Base-by-base conservation (phyloP, 2,797 vertebrate genomes). In the Coregonus suidteri region DNA sequence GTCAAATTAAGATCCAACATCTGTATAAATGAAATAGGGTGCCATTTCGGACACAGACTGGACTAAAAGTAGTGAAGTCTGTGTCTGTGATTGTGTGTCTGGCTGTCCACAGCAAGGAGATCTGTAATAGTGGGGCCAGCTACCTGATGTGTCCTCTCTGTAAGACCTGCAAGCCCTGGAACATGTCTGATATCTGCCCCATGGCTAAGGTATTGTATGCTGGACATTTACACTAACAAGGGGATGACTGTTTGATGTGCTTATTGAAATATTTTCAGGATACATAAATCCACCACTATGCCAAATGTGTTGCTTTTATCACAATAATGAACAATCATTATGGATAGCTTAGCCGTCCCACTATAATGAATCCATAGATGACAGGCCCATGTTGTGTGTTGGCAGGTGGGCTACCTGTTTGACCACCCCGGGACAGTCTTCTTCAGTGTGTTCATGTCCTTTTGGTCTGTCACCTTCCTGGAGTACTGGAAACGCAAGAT, bases 361-460 rank as follows among this genome's bases (percentile, higher is more conserved):
- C 41, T 47, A 47, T 47, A 11, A 47, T 13, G 41, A 47, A 47
- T 47, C 41, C 41, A 47, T 13, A 47, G 9, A 47, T 47, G 41
- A 47, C 41, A 47, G 41, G 41, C 41, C 9, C 41, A 47, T 47
- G 41, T 47, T 47, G 41, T 47, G 41, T 47, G 41, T 13, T 47
- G 41, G 41, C 86, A 95, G 94, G n/a, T 94, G 82, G 95, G 95
- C 6, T 95, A 94, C 84, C 88, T 96, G 54, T 96, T 95, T 76
- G 95, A 96, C 82, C 94, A 95, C 77, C 93, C 93, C 0, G 94
- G 95, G 3, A 95, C 94, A 0, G 94, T 95, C 25, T 91, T 96
- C 92, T 95, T 96, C 90, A 95, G 95, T 74, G 90, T 95, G 59
- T 96, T 95, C 88, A 94, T 95, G 94, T 96, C 95, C 67, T 95